Percentiles rank a stretch among this genome's conserved stretches.
phyloP scores from a whole-genome alignment of 1,140 invertebrate genomes.

The Trialeurodes vaporariorum region DNA sequence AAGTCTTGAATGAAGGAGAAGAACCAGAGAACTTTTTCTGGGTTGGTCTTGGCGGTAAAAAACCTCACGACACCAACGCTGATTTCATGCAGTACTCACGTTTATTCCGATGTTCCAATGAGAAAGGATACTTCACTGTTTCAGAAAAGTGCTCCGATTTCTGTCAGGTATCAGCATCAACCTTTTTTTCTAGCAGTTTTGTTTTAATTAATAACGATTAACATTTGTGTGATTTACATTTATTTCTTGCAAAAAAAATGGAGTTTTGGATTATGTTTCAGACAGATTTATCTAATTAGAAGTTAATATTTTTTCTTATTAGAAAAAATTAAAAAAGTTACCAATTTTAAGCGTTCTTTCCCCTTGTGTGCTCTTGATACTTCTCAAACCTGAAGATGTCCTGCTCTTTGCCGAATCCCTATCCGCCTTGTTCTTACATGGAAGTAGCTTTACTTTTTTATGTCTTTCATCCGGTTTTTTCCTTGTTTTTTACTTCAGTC shows the following conservation, averaged over 20 bases:
- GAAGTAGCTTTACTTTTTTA: too few relatives aligned
- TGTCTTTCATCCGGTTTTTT: too few relatives aligned
- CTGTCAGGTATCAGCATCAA: slow-evolving; percentile 97
- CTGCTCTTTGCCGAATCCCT: too few relatives aligned
- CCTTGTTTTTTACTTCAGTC: too few relatives aligned
- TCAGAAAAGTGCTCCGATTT: slow-evolving; percentile 99
- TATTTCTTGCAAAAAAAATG: background rate
- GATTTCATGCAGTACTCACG: slow-evolving; percentile 90
- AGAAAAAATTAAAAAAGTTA: too few relatives aligned
- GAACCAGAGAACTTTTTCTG: slow-evolving; percentile 99
- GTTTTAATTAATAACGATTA: background rate
- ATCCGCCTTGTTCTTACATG: too few relatives aligned
- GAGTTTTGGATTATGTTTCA: slow-evolving; percentile 1
- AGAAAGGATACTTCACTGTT: slow-evolving; percentile 97
- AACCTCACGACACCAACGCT: slow-evolving; percentile 81
- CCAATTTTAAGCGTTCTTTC: too few relatives aligned
- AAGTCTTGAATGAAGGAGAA: slow-evolving; percentile 88
- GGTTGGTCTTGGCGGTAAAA: slow-evolving; percentile 86
- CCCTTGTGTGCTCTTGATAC: too few relatives aligned
- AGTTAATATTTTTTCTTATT: too few relatives aligned
- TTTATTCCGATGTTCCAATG: slow-evolving; percentile 96
- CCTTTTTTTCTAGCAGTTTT: too few relatives aligned
- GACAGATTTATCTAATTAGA: too few relatives aligned
- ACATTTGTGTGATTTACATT: background rate
- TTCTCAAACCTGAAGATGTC: too few relatives aligned